Conservation (phyloP, 2,113 vertebrate genomes). For the Hippolais icterina region DNA sequence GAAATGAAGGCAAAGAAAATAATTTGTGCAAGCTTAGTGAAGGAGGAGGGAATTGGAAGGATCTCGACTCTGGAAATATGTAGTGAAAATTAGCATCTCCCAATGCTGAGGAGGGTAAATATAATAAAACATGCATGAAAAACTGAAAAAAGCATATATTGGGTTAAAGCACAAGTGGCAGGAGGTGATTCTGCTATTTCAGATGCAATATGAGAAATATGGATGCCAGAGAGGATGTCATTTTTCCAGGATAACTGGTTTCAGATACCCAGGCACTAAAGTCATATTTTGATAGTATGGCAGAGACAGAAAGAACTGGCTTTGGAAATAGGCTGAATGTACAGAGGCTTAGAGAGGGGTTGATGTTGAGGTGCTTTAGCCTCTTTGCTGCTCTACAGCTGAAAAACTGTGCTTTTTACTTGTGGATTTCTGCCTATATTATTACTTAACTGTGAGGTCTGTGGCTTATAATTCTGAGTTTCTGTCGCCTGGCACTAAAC, state of each 20-base stretch:
- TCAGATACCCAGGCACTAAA: not conserved
- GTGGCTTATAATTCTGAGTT: not conserved
- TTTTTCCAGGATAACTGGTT: not conserved
- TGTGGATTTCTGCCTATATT: not conserved
- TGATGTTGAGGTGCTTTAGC: not conserved
- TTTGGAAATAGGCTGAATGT: not conserved
- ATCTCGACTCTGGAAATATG: not conserved
- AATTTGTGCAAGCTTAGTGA: not conserved
- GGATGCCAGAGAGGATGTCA: not conserved
- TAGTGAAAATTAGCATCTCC: not conserved
- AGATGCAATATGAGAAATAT: not conserved
- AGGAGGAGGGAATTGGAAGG: not conserved
- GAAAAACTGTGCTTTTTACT: not conserved
- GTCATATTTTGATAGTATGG: not conserved
- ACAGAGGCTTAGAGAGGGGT: fast-evolving
- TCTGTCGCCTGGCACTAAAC: not conserved
- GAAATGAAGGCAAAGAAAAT: not conserved
- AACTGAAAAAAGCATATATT: not conserved
- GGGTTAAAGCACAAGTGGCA: not conserved
- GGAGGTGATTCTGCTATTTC: not conserved
- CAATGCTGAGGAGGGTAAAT: not conserved
- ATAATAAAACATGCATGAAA: not conserved
- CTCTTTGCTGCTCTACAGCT: not conserved
- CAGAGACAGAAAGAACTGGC: not conserved
- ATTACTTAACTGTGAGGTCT: not conserved